phyloP scores from a whole-genome alignment of 2,113 vertebrate genomes.

The Marcusenius ussheri region DNA sequence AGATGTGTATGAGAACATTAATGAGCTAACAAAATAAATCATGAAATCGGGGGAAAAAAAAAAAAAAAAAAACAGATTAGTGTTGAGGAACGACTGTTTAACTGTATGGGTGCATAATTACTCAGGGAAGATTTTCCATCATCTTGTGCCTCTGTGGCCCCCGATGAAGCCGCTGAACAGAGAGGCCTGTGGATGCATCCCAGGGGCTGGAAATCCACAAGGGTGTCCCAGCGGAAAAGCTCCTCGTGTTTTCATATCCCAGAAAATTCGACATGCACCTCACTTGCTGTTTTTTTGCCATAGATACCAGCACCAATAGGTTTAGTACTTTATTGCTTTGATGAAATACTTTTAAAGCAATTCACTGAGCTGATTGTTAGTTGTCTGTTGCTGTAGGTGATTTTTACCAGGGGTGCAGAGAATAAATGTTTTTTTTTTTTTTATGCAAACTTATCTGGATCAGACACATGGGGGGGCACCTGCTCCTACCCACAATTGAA shows the following conservation, averaged over 20 bases:
- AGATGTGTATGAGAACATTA: too few relatives aligned
- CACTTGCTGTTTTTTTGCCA: neutral
- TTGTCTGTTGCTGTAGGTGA: neutral
- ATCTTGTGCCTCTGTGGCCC: too few relatives aligned
- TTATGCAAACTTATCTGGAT: neutral
- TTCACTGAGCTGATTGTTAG: neutral
- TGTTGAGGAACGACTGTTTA: too few relatives aligned
- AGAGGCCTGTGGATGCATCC: neutral
- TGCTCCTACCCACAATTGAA: too few relatives aligned
- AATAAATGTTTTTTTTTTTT: neutral
- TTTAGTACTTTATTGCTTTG: neutral
- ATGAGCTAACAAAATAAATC: too few relatives aligned
- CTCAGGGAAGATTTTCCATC: neutral
- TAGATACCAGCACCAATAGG: neutral
- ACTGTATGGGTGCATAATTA: neutral
- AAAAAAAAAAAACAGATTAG: too few relatives aligned
- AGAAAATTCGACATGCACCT: neutral
- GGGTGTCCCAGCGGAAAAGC: neutral
- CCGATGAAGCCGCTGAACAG: neutral
- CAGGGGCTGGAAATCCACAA: neutral
- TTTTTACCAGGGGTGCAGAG: neutral
- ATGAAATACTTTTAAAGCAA: neutral
- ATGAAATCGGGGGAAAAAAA: too few relatives aligned
- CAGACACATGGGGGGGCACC: neutral
- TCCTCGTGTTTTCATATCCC: neutral